phyloP scores from a whole-genome alignment of 2,888 invertebrate genomes.

The Miltochrista miniata region DNA sequence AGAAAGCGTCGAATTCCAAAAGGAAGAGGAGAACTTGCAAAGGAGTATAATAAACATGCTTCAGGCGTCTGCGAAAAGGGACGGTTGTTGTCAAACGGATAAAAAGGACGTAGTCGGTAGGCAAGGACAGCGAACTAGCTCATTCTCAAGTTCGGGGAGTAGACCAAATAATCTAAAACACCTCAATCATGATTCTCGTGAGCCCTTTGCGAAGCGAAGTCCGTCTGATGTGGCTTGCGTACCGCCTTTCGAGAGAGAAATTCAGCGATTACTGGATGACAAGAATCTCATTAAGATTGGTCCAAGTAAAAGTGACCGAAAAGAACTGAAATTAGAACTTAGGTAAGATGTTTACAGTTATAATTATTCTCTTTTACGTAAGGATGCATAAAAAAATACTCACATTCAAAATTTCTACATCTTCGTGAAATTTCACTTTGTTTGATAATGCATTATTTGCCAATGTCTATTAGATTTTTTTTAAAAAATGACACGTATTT shows the following conservation, averaged over 20 bases:
- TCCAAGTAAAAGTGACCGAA: slow-evolving; percentile 84
- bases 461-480: too few species aligned
- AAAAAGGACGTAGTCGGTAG: slow-evolving; percentile 83
- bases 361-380: not conserved
- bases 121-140: slow-evolving; percentile 68
- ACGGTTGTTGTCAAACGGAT: slow-evolving; percentile 87
- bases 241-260: slow-evolving; percentile 90
- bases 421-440: too few species aligned
- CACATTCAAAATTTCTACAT: too few species aligned
- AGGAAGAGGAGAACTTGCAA: slow-evolving; percentile 77
- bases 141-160: slow-evolving; percentile 80
- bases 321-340: slow-evolving; percentile 84
- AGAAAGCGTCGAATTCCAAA: slow-evolving; percentile 63
- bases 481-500: too few species aligned
- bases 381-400: too few species aligned
- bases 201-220: slow-evolving; percentile 74
- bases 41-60: slow-evolving; percentile 79
- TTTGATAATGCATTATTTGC: too few species aligned
- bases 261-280: slow-evolving; percentile 90
- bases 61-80: slow-evolving; percentile 84
- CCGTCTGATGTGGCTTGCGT: slow-evolving; percentile 79
- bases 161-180: slow-evolving; percentile 81
- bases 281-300: slow-evolving; percentile 86
- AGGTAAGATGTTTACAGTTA: slow-evolving; percentile 50
- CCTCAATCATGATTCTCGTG: slow-evolving; percentile 76